These are phyloP conservation scores for Chrosomus eos DNA, from an alignment of 2,797 vertebrate genomes.

Conservation along the genomic window DNA sequence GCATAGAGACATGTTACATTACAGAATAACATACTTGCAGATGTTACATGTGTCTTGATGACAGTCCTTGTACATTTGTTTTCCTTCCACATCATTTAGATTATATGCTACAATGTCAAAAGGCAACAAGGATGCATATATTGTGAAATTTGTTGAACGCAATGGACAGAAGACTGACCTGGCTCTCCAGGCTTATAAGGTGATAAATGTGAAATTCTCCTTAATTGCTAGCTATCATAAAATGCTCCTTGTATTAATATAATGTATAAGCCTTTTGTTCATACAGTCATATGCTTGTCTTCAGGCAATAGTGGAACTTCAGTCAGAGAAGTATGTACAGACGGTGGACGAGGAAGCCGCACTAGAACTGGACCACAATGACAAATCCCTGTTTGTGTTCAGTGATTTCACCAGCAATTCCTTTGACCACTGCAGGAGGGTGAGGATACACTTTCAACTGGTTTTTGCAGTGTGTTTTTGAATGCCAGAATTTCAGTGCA, in stretches of 20 bases:
- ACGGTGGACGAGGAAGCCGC: constrained; percentile 82
- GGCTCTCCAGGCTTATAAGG: constrained; percentile 89
- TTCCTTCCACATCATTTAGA: neutral
- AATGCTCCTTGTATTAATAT: neutral
- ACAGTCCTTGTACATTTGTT: neutral
- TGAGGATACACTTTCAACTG: constrained; percentile 61
- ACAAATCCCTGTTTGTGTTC: constrained; percentile 93
- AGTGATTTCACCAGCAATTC: constrained; percentile 84
- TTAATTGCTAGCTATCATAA: constrained; percentile 56
- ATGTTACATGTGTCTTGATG: neutral
- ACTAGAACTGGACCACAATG: constrained; percentile 84
- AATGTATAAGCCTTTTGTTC: neutral
- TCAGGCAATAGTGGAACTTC: constrained; percentile 91
- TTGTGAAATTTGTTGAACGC: constrained; percentile 91
- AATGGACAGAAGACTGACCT: constrained; percentile 77
- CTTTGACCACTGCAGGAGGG: constrained; percentile 91
- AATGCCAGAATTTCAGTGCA: neutral
- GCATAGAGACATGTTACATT: neutral
- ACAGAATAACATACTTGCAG: neutral
- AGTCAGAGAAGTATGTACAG: constrained; percentile 91
- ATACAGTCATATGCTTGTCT: neutral
- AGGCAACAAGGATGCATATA: constrained; percentile 77
- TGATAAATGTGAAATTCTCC: constrained; percentile 55
- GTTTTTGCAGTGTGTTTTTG: neutral
- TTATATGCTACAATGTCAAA: constrained; percentile 79